phyloP scores from a whole-genome alignment of 2,113 vertebrate species.

The Leptocoma aspasia region DNA sequence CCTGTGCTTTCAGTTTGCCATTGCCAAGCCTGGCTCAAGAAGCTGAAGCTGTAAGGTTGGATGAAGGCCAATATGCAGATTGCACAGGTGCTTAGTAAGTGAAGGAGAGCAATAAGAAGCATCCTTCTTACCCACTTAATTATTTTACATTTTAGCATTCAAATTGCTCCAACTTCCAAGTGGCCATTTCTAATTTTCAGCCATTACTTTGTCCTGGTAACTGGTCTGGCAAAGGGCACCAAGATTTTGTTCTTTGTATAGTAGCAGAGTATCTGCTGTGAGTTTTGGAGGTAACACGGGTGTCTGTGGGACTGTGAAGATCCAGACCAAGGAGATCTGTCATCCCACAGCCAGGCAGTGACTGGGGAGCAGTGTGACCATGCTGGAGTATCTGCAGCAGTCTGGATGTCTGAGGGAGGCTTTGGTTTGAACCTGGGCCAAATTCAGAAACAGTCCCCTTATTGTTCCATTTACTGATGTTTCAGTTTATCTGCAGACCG shows the following conservation, averaged over 20 bases:
- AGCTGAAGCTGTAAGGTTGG: background rate
- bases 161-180: background rate
- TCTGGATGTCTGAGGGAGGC: background rate
- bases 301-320: accelerated
- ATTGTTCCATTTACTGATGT: background rate
- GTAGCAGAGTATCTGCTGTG: accelerated
- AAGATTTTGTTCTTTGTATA: background rate
- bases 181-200: background rate
- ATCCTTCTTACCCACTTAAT: background rate
- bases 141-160: background rate
- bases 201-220: background rate
- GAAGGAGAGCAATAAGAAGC: background rate
- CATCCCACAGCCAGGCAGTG: background rate
- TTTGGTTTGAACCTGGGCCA: background rate
- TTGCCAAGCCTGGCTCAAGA: background rate
- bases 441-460: background rate
- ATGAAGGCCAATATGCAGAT: background rate
- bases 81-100: background rate
- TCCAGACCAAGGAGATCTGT: background rate
- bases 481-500: background rate
- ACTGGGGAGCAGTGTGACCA: background rate
- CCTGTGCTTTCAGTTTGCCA: background rate
- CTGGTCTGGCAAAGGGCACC: background rate
- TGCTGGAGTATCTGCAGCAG: background rate
- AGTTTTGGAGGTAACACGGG: background rate